Conservation (phyloP, 2,888 invertebrate species). For the Ischnura elegans region DNA sequence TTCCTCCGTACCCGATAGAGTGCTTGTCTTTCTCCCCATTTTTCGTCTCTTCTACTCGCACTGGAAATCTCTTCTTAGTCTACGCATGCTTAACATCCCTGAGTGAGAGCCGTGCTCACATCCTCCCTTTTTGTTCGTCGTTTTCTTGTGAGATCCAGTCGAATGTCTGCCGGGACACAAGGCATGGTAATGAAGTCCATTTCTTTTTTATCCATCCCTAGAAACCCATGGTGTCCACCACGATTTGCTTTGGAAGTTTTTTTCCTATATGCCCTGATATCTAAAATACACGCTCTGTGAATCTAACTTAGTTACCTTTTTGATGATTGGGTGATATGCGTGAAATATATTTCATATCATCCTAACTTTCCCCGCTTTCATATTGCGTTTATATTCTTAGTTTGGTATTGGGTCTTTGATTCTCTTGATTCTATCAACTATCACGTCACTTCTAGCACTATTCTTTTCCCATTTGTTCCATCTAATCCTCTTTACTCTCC, state of each 20-base stretch:
- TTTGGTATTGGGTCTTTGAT: too few species aligned
- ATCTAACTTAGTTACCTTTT: too few species aligned
- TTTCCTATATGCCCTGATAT: too few species aligned
- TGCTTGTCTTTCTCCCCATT: not conserved
- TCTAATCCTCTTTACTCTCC: too few species aligned
- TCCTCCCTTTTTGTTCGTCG: not conserved
- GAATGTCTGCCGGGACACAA: not conserved
- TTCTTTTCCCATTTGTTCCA: too few species aligned
- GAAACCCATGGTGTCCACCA: not conserved
- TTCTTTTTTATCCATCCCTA: not conserved
- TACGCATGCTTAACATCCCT: not conserved
- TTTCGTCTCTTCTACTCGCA: not conserved
- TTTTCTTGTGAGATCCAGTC: not conserved
- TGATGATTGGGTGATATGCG: too few species aligned
- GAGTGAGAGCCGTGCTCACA: not conserved
- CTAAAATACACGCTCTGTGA: too few species aligned
- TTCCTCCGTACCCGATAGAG: not conserved
- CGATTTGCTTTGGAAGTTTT: not conserved
- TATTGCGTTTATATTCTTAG: too few species aligned
- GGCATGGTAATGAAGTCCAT: not conserved
- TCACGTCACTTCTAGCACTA: too few species aligned
- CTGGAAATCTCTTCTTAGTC: not conserved
- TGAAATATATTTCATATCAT: too few species aligned
- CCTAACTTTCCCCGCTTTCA: too few species aligned
- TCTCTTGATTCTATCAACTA: too few species aligned